Evolutionary conservation across 2,888 invertebrate genomes (phyloP).

Genomic region (Chirona hameri): DNA sequence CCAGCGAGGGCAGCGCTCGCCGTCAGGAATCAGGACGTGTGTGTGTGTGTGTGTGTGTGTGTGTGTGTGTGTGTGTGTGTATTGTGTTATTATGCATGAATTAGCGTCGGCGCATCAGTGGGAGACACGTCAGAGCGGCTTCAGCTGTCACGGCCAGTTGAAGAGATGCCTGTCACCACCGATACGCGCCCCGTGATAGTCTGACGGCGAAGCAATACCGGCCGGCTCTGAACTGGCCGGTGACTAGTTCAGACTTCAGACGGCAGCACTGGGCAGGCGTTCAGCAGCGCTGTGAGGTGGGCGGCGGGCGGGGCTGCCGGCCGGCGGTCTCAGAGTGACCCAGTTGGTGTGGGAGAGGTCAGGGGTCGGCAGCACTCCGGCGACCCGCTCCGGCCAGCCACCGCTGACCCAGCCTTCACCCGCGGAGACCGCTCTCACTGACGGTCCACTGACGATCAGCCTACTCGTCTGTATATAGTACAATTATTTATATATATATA

Average conservation of each 20-base stretch:
- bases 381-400: background rate
- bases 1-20: background rate
- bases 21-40: too few species aligned
- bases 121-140: background rate
- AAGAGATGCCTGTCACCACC: background rate
- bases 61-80: too few species aligned
- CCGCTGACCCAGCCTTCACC: constrained; percentile 12
- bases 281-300: too few species aligned
- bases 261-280: too few species aligned
- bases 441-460: too few species aligned
- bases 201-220: too few species aligned
- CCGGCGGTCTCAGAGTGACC: background rate
- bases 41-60: too few species aligned
- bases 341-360: constrained; percentile 22
- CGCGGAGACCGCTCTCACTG: background rate
- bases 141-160: background rate
- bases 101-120: background rate
- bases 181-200: background rate
- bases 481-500: too few species aligned
- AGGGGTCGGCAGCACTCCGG: background rate
- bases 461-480: too few species aligned
- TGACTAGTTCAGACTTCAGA: too few species aligned
- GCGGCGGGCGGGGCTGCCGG: background rate
- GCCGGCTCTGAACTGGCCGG: too few species aligned
- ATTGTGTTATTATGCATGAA: background rate